Percentiles rank a stretch among this genome's conserved stretches.
Conservation (phyloP, 2,797 vertebrate genomes). For the Acanthopagrus latus region DNA sequence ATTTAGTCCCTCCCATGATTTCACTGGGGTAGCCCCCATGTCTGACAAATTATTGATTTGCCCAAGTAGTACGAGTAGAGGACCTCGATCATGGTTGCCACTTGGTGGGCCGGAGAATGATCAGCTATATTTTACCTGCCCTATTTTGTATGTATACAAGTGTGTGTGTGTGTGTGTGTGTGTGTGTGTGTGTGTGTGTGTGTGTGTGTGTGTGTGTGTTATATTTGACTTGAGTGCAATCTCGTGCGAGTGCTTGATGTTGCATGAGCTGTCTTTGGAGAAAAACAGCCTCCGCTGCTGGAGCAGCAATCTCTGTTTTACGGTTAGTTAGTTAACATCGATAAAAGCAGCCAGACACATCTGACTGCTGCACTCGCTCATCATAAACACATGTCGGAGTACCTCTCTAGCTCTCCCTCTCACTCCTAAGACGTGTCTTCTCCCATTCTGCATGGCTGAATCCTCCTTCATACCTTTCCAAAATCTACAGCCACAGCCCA, state of each 20-base stretch:
- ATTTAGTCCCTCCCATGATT: conserved; percentile 39
- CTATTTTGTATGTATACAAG: background rate
- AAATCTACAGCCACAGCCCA: conserved; percentile 31
- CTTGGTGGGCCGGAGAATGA: background rate
- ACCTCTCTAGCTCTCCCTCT: conserved; percentile 25
- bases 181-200: conserved; percentile 10
- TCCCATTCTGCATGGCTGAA: conserved; percentile 55
- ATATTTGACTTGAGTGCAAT: conserved; percentile 21
- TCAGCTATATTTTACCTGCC: background rate
- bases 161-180: background rate
- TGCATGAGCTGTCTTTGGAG: conserved; percentile 50
- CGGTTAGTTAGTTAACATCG: conserved; percentile 68
- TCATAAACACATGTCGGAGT: conserved; percentile 57
- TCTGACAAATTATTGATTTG: conserved; percentile 11
- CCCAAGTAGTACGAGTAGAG: conserved; percentile 1
- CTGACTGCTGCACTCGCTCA: conserved; percentile 56
- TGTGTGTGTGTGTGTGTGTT: conserved; percentile 16
- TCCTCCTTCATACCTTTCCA: conserved; percentile 47
- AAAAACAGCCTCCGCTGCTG: conserved; percentile 37
- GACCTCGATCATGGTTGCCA: background rate
- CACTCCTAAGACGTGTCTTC: conserved; percentile 19
- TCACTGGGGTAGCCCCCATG: conserved; percentile 22
- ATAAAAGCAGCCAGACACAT: conserved; percentile 63
- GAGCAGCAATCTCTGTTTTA: conserved; percentile 58
- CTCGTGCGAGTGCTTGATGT: conserved; percentile 24